Base-by-base conservation (phyloP, 2,888 invertebrate genomes). In the Lasiommata megera region DNA sequence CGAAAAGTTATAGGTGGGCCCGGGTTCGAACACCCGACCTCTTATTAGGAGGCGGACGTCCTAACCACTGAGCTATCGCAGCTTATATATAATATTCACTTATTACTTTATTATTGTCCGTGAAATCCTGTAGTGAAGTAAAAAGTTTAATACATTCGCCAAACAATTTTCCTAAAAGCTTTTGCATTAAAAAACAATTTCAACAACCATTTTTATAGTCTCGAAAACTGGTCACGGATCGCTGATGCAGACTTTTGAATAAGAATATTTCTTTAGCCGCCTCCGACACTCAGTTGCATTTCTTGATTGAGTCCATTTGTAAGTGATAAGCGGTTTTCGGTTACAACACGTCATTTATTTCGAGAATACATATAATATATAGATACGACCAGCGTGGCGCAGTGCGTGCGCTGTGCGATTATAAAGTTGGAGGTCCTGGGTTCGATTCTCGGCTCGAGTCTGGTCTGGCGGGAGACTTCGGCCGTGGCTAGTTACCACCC, bases 251-350 rank as follows among this genome's bases (percentile, higher is more conserved):
- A 80, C 76, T 79, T 82, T 77, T 82, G 82, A 84, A 84, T 83
- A 82, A 81, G 74, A 80, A 84, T 84, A 80, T 85, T 84, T 85
- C 82, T 83, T 82, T 80, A 68, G 65, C 62, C 66, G 68, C 68
- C 69, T 75, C 67, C 57, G 60, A 63, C 63, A 63, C 61, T 65
- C 66, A 63, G 72, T 73, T 80, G 79, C 78, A 77, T 68, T 72
- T 67, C 56, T 57, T 56, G 18, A 61, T 47, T 65, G 69, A 69
- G 34, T 1, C 62, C 53, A 53, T 44, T 28, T 23, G 18, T 23
- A 73, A 71, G 68, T 54, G 17, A 66, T 5, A 60, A 61, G 57
- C 58, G 54, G 44, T 44, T 47, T 57, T 18, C 40, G 5, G 40
- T 18, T 40, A 11, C 17, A 40, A 9, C 16, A 9, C 5, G 3